These are phyloP conservation scores for Pampusana beccarii DNA, from an alignment of 2,113 vertebrate genomes.

Conservation along the genomic window DNA sequence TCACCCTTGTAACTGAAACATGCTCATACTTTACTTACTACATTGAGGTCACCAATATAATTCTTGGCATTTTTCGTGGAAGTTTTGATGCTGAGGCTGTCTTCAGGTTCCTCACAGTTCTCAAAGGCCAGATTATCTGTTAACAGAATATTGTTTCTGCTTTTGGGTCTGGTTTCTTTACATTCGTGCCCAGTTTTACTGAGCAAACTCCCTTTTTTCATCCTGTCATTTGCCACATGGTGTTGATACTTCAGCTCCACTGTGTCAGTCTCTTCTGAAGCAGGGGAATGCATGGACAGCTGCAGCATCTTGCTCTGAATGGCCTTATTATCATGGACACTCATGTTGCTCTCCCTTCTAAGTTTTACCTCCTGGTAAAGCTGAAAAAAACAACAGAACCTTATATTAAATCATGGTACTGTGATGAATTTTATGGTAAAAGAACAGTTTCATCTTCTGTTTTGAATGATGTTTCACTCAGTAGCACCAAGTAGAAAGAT, in stretches of 20 bases:
- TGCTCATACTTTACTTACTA: constrained; percentile 79
- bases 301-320: constrained; percentile 63
- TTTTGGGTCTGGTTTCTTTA: constrained; percentile 36
- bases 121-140: constrained; percentile 39
- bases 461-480: not conserved
- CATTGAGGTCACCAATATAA: constrained; percentile 84
- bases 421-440: not conserved
- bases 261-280: constrained; percentile 68
- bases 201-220: constrained; percentile 27
- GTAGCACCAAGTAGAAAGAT: not conserved
- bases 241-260: constrained; percentile 64
- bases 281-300: constrained; percentile 72
- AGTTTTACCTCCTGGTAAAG: constrained; percentile 91
- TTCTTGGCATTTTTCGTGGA: constrained; percentile 76
- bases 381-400: constrained; percentile 71
- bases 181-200: not conserved
- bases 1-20: not conserved
- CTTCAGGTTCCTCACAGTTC: constrained; percentile 15
- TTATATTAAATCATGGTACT: not conserved
- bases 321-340: constrained; percentile 61
- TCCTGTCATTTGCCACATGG: constrained; percentile 57
- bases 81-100: constrained; percentile 35
- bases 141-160: constrained; percentile 23
- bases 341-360: constrained; percentile 79
- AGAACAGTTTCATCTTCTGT: not conserved